Percentiles rank a stretch among this genome's conserved stretches.
Conservation (phyloP, 2,113 vertebrate genomes). For the Archocentrus centrarchus region DNA sequence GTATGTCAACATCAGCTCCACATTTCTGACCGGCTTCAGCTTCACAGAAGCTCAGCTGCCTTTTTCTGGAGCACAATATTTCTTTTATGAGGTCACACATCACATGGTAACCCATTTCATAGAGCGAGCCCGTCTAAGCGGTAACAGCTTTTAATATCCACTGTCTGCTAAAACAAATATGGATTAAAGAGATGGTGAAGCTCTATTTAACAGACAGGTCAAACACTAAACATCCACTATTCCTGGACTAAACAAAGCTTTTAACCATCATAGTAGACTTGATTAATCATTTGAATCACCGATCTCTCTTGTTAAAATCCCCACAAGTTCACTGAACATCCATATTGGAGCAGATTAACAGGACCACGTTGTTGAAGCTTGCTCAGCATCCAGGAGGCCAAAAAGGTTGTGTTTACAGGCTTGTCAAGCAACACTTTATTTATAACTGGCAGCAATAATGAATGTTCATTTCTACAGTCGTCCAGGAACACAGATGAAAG, state of each 20-base stretch:
- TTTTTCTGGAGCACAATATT: background rate
- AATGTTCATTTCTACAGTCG: slow-evolving; percentile 37
- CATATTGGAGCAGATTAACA: slow-evolving; percentile 41
- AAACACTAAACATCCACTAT: slow-evolving; percentile 1
- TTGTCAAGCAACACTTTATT: slow-evolving; percentile 36
- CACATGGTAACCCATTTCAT: slow-evolving; percentile 8
- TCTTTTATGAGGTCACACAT: slow-evolving; percentile 13
- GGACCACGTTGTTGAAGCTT: background rate
- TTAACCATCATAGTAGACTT: background rate
- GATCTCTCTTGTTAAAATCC: background rate
- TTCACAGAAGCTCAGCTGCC: background rate
- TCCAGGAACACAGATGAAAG: slow-evolving; percentile 36
- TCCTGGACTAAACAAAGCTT: background rate
- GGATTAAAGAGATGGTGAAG: slow-evolving; percentile 31
- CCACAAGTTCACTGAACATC: background rate
- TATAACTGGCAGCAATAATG: slow-evolving; percentile 39
- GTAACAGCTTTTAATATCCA: slow-evolving; percentile 33
- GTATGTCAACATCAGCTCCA: background rate
- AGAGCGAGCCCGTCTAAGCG: background rate
- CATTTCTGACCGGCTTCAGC: background rate
- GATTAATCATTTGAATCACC: background rate
- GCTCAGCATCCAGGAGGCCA: slow-evolving; percentile 46
- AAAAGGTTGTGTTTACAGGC: slow-evolving; percentile 45
- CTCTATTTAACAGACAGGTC: slow-evolving; percentile 5
- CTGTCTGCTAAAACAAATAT: slow-evolving; percentile 27